Evolutionary conservation across 1,140 invertebrate genomes (phyloP).

Genomic region (Achatina immaculata): DNA sequence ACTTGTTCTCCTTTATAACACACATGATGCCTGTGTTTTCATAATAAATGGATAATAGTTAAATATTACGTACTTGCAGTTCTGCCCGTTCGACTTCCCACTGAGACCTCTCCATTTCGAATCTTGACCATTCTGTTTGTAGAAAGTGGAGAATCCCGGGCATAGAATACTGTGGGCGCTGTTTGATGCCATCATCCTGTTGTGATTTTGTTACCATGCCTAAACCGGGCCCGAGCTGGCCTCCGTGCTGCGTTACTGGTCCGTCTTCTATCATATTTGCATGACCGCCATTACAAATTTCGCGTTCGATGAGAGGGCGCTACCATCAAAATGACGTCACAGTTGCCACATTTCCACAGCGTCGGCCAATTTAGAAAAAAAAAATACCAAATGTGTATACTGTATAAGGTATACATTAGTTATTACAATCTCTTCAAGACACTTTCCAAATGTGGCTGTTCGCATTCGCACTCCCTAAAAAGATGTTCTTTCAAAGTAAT

Average conservation of each 20-base stretch:
- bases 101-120: constrained; percentile 97
- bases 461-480: too few relatives aligned
- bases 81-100: constrained; percentile 99
- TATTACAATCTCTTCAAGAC: too few relatives aligned
- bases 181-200: constrained; percentile 71
- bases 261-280: constrained; percentile 72
- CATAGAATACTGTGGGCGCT: constrained; percentile 86
- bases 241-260: constrained; percentile 66
- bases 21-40: too few relatives aligned
- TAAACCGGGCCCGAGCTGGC: constrained; percentile 69
- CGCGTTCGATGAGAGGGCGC: constrained; percentile 45
- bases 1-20: too few relatives aligned
- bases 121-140: constrained; percentile 99
- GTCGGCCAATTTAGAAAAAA: not conserved
- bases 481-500: too few relatives aligned
- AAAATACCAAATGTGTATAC: not conserved
- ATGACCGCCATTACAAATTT: constrained; percentile 72
- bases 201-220: constrained; percentile 68
- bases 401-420: not conserved
- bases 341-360: not conserved
- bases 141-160: constrained; percentile 99
- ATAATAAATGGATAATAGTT: too few relatives aligned
- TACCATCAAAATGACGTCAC: constrained; percentile 42
- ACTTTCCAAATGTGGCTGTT: too few relatives aligned
- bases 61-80: constrained; percentile 92